These are phyloP conservation scores for Xyrichtys novacula DNA, from an alignment of 2,797 vertebrate species.

Conservation along the genomic window DNA sequence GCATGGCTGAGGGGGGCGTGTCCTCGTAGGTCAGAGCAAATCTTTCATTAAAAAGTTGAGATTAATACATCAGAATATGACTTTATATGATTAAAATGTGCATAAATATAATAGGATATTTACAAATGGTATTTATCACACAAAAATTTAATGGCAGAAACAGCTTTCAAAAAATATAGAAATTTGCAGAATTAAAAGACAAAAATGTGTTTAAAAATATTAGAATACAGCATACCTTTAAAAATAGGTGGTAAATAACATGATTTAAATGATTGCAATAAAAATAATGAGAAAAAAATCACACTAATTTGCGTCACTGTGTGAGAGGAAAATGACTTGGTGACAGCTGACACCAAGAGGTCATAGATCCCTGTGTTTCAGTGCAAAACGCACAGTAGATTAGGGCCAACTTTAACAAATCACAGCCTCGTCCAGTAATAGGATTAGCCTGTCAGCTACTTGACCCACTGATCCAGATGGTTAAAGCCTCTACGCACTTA, in stretches of 20 bases:
- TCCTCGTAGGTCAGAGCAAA: no score
- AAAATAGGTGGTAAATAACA: no score
- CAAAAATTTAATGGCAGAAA: no score
- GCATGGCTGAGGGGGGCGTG: no score
- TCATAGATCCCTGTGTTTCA: conserved; percentile 15
- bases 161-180: no score
- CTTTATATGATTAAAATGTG: no score
- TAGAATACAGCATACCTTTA: not conserved
- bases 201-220: no score
- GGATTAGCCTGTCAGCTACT: conserved; percentile 74
- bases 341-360: conserved; percentile 30
- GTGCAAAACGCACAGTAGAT: conserved; percentile 69
- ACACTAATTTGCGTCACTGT: not conserved
- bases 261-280: not conserved
- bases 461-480: conserved; percentile 79
- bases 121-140: no score
- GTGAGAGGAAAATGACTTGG: conserved; percentile 9
- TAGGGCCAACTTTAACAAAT: conserved; percentile 72
- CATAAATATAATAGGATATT: no score
- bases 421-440: conserved; percentile 65
- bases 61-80: no score
- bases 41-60: no score
- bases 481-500: conserved; percentile 54
- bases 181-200: not conserved
- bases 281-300: not conserved